Evolutionary conservation across 2,797 vertebrate species (phyloP).

Genomic region (Hylomyscus alleni): DNA sequence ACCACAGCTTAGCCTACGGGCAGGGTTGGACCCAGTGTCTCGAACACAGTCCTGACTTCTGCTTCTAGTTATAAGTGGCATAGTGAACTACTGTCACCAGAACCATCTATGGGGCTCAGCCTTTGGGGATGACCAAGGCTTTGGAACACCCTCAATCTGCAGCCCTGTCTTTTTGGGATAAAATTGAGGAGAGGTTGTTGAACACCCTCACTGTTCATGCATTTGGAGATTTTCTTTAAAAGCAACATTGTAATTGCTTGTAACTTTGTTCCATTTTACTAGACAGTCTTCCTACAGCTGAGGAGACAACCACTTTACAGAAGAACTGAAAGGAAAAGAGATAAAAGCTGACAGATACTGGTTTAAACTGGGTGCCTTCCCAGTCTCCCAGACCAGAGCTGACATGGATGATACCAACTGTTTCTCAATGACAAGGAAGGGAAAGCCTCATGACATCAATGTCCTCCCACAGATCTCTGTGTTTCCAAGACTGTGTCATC

Average conservation of each 20-base stretch:
- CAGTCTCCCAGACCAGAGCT: background rate
- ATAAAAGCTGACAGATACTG: background rate
- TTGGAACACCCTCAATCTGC: background rate
- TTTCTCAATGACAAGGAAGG: background rate
- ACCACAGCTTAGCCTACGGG: background rate
- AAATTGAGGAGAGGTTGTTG: background rate
- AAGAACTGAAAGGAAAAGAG: background rate
- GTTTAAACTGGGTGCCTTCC: background rate
- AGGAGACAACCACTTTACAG: background rate
- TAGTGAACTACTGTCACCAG: background rate
- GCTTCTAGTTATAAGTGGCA: background rate
- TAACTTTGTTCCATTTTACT: background rate
- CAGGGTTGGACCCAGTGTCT: rapidly evolving
- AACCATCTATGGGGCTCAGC: background rate
- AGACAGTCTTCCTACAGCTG: background rate
- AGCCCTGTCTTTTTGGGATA: background rate
- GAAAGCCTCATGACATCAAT: background rate
- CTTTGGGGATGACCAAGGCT: background rate
- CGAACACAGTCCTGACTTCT: background rate
- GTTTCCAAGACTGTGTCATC: background rate
- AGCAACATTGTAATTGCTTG: background rate
- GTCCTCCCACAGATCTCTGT: background rate
- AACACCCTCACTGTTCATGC: background rate
- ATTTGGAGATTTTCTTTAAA: constrained; percentile 16
- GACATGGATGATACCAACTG: background rate